Percentiles rank a stretch among this genome's conserved stretches.
Conservation (phyloP, 2,113 vertebrate genomes). For the Alligator sinensis region DNA sequence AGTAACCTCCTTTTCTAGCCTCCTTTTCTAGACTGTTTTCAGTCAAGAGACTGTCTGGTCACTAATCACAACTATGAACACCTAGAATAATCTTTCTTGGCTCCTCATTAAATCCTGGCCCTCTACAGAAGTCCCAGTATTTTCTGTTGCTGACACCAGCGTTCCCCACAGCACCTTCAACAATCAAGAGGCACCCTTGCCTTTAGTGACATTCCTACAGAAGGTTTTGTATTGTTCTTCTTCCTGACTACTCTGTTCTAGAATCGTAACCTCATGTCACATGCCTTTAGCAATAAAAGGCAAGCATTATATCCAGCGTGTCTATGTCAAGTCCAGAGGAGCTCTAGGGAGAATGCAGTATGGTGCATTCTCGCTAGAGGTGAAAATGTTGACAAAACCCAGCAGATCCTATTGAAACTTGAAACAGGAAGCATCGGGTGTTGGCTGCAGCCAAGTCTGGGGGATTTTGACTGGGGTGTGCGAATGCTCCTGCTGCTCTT, state of each 20-base stretch:
- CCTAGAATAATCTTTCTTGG: not conserved
- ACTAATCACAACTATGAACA: no score
- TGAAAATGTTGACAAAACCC: not conserved
- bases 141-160: not conserved
- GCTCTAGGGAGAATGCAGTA: not conserved
- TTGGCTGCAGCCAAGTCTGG: not conserved
- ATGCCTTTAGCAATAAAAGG: not conserved
- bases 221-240: not conserved
- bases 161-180: not conserved
- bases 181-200: no score
- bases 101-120: not conserved
- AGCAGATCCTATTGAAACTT: not conserved
- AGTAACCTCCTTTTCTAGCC: not conserved
- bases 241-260: not conserved
- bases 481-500: no score
- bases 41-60: no score
- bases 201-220: no score
- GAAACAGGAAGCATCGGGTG: not conserved
- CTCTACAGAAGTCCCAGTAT: not conserved
- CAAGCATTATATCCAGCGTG: not conserved
- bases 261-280: not conserved
- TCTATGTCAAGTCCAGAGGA: not conserved
- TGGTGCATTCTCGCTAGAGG: not conserved
- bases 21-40: no score
- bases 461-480: not conserved